Evolutionary conservation across 1,140 invertebrate species (phyloP).

Genomic region (Drosophila yakuba): DNA sequence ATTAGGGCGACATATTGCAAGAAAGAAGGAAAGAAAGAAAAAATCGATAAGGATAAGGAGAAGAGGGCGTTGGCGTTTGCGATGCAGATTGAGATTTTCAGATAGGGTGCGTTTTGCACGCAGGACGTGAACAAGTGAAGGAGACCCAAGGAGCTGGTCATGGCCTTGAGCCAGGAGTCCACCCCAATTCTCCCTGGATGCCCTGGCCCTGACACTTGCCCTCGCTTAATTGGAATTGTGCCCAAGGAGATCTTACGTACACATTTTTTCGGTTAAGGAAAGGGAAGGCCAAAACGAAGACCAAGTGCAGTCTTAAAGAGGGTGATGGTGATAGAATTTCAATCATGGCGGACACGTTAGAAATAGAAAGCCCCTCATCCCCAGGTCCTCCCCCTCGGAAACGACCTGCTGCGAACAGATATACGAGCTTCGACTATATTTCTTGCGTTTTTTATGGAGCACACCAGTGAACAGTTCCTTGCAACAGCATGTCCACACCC

Average conservation of each 20-base stretch:
- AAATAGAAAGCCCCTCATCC: slow-evolving; percentile 40
- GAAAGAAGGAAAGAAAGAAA: slow-evolving; percentile 22
- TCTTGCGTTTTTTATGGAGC: slow-evolving; percentile 22
- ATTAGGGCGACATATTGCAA: slow-evolving; percentile 28
- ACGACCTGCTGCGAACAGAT: slow-evolving; percentile 72
- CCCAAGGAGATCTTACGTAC: slow-evolving; percentile 28
- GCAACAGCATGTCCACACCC: slow-evolving; percentile 34
- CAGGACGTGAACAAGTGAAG: slow-evolving; percentile 13
- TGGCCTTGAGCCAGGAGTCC: slow-evolving; percentile 47
- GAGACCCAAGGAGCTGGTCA: slow-evolving; percentile 12
- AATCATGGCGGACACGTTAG: slow-evolving; percentile 71
- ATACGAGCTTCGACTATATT: slow-evolving; percentile 42
- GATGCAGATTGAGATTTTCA: slow-evolving; percentile 22
- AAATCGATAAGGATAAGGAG: slow-evolving; percentile 39
- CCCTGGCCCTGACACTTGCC: slow-evolving; percentile 34
- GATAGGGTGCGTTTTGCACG: slow-evolving; percentile 40
- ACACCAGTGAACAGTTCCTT: slow-evolving; percentile 14
- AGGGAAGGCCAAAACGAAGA: slow-evolving; percentile 1
- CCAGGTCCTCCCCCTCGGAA: slow-evolving; percentile 11
- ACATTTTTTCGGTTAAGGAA: not conserved
- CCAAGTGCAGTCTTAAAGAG: slow-evolving; percentile 27
- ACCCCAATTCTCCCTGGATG: slow-evolving; percentile 32
- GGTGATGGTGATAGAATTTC: slow-evolving; percentile 47
- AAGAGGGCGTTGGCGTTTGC: not conserved
- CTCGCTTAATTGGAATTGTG: slow-evolving; percentile 46